phyloP scores from a whole-genome alignment of 2,797 vertebrate species.

The Rhinogobio ventralis region DNA sequence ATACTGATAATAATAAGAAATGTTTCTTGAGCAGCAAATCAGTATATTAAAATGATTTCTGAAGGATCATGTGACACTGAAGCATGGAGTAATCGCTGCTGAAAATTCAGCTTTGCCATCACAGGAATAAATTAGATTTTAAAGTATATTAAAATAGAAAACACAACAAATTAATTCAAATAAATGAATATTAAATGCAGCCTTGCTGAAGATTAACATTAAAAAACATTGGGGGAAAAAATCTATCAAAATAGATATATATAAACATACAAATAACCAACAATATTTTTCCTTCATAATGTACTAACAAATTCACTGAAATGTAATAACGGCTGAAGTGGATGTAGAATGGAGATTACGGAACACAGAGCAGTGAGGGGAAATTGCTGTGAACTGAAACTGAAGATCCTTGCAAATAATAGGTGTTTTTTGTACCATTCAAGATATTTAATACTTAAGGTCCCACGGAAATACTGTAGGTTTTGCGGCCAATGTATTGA shows the following conservation, averaged over 20 bases:
- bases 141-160: neutral
- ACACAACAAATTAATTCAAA: neutral
- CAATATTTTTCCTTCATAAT: neutral
- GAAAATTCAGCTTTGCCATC: neutral
- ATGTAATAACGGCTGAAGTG: neutral
- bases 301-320: neutral
- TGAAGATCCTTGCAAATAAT: neutral
- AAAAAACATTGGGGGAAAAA: neutral
- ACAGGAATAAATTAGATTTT: neutral
- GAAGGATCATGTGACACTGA: neutral
- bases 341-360: neutral
- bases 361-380: neutral
- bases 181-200: too few species aligned
- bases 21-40: neutral
- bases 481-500: slow-evolving; percentile 1
- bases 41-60: neutral
- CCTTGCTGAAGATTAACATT: neutral
- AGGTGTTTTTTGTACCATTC: slow-evolving; percentile 2
- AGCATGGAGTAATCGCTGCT: too few species aligned
- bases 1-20: neutral
- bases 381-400: slow-evolving; percentile 8
- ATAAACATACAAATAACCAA: neutral
- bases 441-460: slow-evolving; percentile 18
- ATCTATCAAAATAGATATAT: too few species aligned
- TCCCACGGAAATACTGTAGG: neutral